A percentile compares a stretch with the other conserved stretches of the same genome.
These are phyloP conservation scores for Strix occidentalis DNA, from an alignment of 2,797 vertebrate species.

Conservation along the genomic window DNA sequence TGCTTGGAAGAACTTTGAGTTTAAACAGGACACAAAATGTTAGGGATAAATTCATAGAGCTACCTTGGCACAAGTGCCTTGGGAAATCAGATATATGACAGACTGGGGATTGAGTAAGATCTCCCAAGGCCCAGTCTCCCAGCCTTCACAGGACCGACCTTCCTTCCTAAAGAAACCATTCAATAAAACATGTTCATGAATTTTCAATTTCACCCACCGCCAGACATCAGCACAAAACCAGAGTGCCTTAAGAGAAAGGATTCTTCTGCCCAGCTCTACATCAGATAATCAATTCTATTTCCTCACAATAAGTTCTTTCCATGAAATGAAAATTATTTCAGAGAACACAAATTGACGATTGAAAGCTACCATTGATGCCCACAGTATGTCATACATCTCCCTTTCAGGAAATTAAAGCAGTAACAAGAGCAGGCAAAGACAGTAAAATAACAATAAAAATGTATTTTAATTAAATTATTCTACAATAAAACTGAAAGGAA, in stretches of 20 bases:
- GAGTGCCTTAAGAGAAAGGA: not conserved
- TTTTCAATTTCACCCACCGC: not conserved
- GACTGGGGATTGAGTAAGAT: not conserved
- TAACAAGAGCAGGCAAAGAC: slow-evolving; percentile 50
- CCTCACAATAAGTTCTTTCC: slow-evolving; percentile 18
- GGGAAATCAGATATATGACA: not conserved
- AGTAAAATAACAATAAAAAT: slow-evolving; percentile 63
- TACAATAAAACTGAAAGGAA: slow-evolving; percentile 66
- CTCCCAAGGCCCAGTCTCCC: not conserved
- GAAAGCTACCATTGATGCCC: slow-evolving; percentile 57
- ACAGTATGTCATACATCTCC: slow-evolving; percentile 62
- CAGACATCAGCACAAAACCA: not conserved
- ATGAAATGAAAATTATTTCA: slow-evolving; percentile 57
- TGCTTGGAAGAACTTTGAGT: not conserved
- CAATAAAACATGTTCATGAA: not conserved
- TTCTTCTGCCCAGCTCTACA: not conserved
- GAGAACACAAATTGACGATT: slow-evolving; percentile 26
- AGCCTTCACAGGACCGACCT: not conserved
- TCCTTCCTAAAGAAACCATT: not conserved
- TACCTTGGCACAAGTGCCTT: not conserved
- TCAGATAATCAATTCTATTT: slow-evolving; percentile 54
- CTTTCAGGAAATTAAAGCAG: slow-evolving; percentile 69
- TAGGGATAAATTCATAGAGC: not conserved
- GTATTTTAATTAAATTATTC: slow-evolving; percentile 73
- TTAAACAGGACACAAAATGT: not conserved